Evolutionary conservation across 2,888 invertebrate species (phyloP).

Genomic region (Chrysotoxum bicinctum): DNA sequence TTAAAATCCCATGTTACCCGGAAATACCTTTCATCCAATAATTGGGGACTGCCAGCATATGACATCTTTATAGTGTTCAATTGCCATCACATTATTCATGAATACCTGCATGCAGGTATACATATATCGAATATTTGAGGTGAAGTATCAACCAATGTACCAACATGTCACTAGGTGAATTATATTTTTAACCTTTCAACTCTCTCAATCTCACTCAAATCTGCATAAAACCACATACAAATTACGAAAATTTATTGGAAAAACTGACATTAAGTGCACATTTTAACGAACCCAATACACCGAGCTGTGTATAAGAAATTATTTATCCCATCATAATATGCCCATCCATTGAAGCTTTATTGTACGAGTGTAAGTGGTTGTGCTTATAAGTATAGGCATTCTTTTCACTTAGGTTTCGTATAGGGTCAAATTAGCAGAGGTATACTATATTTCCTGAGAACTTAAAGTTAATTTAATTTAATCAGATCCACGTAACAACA

Average conservation of each 20-base stretch:
- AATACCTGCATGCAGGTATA: not conserved
- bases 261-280: constrained; percentile 23
- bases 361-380: not conserved
- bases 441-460: not conserved
- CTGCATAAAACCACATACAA: not conserved
- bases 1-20: not conserved
- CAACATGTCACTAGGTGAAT: constrained; percentile 37
- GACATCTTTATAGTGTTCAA: constrained; percentile 46
- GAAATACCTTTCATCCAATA: not conserved
- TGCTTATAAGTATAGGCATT: not conserved
- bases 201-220: constrained; percentile 17
- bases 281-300: constrained; percentile 7
- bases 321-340: not conserved
- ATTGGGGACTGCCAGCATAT: constrained; percentile 21
- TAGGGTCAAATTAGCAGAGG: not conserved
- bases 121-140: constrained; percentile 20
- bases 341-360: not conserved
- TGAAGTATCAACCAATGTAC: constrained; percentile 40
- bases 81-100: constrained; percentile 39
- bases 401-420: not conserved
- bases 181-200: constrained; percentile 47
- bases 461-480: constrained; percentile 10
- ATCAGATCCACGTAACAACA: constrained; percentile 38
- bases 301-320: not conserved
- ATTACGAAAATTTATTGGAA: constrained; percentile 30